Evolutionary conservation across 2,888 invertebrate genomes (phyloP).

Genomic region (Pasiphila rectangulata): DNA sequence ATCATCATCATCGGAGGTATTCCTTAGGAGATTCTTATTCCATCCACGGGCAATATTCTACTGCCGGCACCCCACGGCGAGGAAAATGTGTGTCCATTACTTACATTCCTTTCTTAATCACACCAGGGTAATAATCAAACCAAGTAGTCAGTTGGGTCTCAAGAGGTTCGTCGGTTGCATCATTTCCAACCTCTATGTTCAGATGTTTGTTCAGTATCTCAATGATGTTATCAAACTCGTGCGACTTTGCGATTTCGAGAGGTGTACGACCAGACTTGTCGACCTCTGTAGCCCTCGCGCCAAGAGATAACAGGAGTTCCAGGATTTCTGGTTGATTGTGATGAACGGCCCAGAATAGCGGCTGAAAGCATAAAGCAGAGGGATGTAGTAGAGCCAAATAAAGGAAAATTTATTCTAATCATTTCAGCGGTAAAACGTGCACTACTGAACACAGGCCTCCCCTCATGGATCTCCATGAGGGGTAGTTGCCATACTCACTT

Average conservation of each 20-base stretch:
- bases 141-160: slow-evolving; percentile 53
- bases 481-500: too few relatives aligned
- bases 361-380: too few relatives aligned
- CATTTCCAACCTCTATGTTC: slow-evolving; percentile 40
- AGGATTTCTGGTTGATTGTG: slow-evolving; percentile 78
- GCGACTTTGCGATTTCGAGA: slow-evolving; percentile 76
- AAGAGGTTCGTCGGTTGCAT: slow-evolving; percentile 31
- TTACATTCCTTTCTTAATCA: slow-evolving; percentile 58
- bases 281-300: slow-evolving; percentile 70
- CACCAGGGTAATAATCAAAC: slow-evolving; percentile 77
- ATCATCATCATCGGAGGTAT: too few relatives aligned
- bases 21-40: too few relatives aligned
- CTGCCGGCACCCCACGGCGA: too few relatives aligned
- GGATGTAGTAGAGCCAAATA: too few relatives aligned
- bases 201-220: slow-evolving; percentile 64
- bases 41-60: too few relatives aligned
- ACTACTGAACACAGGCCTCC: too few relatives aligned
- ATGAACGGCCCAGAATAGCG: slow-evolving; percentile 82
- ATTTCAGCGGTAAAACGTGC: too few relatives aligned
- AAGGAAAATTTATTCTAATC: too few relatives aligned
- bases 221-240: slow-evolving; percentile 72
- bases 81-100: too few relatives aligned
- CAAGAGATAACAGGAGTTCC: slow-evolving; percentile 74
- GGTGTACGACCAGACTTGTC: slow-evolving; percentile 76
- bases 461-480: too few relatives aligned